Conservation (phyloP, 1,140 invertebrate species). For the Drosophila teissieri region DNA sequence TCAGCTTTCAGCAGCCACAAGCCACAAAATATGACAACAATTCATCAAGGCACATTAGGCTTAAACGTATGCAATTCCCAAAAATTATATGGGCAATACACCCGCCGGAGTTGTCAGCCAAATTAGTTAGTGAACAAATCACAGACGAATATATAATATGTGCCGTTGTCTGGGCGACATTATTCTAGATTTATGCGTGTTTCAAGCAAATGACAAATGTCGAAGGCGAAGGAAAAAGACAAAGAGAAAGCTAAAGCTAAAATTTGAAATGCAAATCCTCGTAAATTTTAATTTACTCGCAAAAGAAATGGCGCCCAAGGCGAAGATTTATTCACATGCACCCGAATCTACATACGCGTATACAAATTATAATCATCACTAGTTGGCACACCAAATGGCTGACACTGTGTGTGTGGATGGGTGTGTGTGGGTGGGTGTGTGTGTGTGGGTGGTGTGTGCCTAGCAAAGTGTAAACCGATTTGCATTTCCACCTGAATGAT, state of each 20-base stretch:
- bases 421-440: conserved; percentile 2
- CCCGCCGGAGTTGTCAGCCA: conserved; percentile 42
- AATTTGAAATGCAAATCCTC: conserved; percentile 76
- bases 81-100: conserved; percentile 31
- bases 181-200: conserved; percentile 77
- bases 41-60: conserved; percentile 62
- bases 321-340: conserved; percentile 62
- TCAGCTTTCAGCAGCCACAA: conserved; percentile 28
- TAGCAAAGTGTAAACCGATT: conserved; percentile 69
- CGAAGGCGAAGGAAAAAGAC: conserved; percentile 22
- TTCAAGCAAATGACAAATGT: conserved; percentile 48
- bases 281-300: conserved; percentile 75
- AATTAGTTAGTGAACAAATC: conserved; percentile 74
- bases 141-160: conserved; percentile 32
- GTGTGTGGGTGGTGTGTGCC: conserved; percentile 47
- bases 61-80: conserved; percentile 55
- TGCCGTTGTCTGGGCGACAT: conserved; percentile 46
- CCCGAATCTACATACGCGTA: conserved; percentile 11
- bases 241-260: conserved; percentile 35
- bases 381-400: conserved; percentile 58
- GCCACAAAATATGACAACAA: conserved; percentile 48
- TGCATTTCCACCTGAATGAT: conserved; percentile 69
- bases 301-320: conserved; percentile 35
- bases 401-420: conserved; percentile 4
- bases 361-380: conserved; percentile 69